Conservation (phyloP, 1,140 invertebrate genomes). For the Ephestia elutella region DNA sequence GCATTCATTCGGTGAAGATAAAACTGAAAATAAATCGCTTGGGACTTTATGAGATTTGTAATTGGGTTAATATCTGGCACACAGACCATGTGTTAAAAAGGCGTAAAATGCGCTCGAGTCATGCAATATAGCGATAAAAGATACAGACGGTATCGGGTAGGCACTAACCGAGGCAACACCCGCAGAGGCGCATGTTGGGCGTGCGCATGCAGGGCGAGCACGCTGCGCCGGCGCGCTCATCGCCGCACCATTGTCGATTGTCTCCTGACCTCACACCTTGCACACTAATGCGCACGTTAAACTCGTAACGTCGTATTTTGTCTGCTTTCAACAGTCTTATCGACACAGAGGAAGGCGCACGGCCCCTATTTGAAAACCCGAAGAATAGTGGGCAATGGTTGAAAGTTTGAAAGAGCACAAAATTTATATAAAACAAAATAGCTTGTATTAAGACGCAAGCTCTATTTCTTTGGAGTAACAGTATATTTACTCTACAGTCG, state of each 20-base stretch:
- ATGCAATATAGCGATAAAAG: slow-evolving; percentile 7
- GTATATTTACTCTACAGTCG: slow-evolving; percentile 23
- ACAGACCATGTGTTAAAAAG: slow-evolving; percentile 14
- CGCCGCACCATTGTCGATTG: slow-evolving; percentile 45
- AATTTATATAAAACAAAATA: too few species aligned
- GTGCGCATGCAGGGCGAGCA: slow-evolving; percentile 40
- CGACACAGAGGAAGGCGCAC: not conserved
- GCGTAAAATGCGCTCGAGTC: slow-evolving; percentile 9
- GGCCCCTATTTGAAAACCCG: slow-evolving; percentile 8
- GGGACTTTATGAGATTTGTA: not conserved
- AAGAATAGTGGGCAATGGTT: slow-evolving; percentile 7
- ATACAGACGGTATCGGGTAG: not conserved
- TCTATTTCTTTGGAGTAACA: slow-evolving; percentile 17
- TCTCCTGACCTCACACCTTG: slow-evolving; percentile 21
- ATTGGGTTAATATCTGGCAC: slow-evolving; percentile 13
- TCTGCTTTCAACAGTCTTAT: slow-evolving; percentile 9
- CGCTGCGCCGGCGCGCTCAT: slow-evolving; percentile 41
- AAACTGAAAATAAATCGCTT: slow-evolving; percentile 5
- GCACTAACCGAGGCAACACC: slow-evolving; percentile 64
- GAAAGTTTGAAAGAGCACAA: too few species aligned
- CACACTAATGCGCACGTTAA: slow-evolving; percentile 57
- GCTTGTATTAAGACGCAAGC: too few species aligned
- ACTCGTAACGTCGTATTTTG: slow-evolving; percentile 54
- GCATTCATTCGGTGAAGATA: not conserved
- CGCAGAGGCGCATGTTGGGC: slow-evolving; percentile 64